Evolutionary conservation across 2,888 invertebrate genomes (phyloP).

Genomic region (Hylaea fasciaria): DNA sequence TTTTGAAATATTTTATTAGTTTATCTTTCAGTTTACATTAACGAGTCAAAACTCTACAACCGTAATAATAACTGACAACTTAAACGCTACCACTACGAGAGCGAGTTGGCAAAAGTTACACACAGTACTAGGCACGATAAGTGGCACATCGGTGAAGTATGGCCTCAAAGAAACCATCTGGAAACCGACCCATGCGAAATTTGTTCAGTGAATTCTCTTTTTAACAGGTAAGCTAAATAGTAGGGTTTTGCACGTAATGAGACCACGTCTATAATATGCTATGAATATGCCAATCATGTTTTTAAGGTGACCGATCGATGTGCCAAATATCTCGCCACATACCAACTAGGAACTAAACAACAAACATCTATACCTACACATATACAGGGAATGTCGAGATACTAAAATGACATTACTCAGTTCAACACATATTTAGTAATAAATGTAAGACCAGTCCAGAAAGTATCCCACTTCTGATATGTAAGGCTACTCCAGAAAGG

Average conservation of each 20-base stretch:
- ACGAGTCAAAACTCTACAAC: slow-evolving; percentile 40
- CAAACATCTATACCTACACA: slow-evolving; percentile 55
- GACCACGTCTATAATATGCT: no score
- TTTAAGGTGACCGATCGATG: neutral
- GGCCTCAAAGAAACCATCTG: neutral
- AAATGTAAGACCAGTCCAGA: no score
- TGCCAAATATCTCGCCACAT: slow-evolving; percentile 6
- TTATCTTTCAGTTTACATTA: slow-evolving; percentile 19
- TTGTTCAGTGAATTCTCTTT: no score
- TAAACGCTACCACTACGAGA: slow-evolving; percentile 37
- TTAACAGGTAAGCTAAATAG: no score
- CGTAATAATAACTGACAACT: slow-evolving; percentile 35
- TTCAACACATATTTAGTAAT: slow-evolving; percentile 61
- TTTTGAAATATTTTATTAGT: slow-evolving; percentile 22
- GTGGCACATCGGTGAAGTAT: slow-evolving; percentile 10
- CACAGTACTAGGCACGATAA: slow-evolving; percentile 6
- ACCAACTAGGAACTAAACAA: slow-evolving; percentile 52
- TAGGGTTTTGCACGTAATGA: no score
- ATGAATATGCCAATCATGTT: neutral
- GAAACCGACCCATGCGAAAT: no score
- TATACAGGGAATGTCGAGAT: slow-evolving; percentile 78
- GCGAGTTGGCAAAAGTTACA: slow-evolving; percentile 50
- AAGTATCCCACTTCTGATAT: no score
- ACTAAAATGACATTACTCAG: slow-evolving; percentile 58
- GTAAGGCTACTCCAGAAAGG: no score